phyloP scores from a whole-genome alignment of 2,888 invertebrate species.

The Acrobasis consociella region DNA sequence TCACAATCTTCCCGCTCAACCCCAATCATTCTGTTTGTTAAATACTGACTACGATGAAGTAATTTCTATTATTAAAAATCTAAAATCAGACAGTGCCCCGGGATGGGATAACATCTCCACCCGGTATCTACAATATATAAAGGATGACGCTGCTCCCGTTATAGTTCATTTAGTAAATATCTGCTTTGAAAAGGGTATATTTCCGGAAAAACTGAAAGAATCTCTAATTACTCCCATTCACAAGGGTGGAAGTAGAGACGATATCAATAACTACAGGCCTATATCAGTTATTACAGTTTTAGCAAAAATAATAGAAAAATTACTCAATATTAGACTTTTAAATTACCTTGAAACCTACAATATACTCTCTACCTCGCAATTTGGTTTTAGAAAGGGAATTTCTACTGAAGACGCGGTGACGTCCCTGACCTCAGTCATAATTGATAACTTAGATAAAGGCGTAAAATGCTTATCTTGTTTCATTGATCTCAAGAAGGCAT shows the following conservation, averaged over 20 bases:
- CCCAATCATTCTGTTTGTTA: constrained; percentile 25
- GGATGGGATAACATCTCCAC: constrained; percentile 26
- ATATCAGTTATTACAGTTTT: constrained; percentile 1
- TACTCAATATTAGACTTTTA: neutral
- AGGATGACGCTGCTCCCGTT: constrained; percentile 21
- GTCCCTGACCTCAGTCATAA: no score
- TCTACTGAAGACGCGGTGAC: no score
- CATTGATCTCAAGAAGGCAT: neutral
- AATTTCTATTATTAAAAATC: neutral
- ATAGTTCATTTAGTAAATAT: constrained; percentile 24
- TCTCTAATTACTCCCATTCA: constrained; percentile 24
- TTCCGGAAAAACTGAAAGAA: constrained; percentile 14
- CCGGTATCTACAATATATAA: constrained; percentile 22
- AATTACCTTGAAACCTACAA: neutral
- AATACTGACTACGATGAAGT: constrained; percentile 25
- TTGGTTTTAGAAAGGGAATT: no score
- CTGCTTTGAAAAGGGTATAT: constrained; percentile 23
- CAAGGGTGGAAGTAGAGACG: constrained; percentile 5
- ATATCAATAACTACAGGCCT: neutral
- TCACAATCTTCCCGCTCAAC: neutral
- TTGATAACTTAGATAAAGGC: no score
- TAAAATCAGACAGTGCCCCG: no score
- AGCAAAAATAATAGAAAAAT: no score
- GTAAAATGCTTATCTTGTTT: neutral
- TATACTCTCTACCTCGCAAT: neutral